Base-by-base conservation (phyloP, 2,888 invertebrate species). In the Hipparchia sbordonii region DNA sequence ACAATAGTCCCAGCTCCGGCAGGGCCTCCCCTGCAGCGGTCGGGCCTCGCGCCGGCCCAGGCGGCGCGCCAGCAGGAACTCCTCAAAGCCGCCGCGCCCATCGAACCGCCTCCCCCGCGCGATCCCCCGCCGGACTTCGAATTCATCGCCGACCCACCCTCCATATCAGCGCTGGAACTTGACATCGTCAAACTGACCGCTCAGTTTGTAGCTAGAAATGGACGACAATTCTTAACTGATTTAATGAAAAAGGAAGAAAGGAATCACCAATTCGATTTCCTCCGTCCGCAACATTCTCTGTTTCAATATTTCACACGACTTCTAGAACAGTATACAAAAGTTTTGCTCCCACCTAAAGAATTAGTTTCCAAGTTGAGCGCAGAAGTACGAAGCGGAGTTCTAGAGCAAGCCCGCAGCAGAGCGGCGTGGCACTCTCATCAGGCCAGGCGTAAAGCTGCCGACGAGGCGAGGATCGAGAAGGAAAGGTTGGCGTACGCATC, bases 261-360 rank as follows among this genome's bases (percentile, higher is more conserved):
- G 3, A 99, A 99, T 87, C 99, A 98, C 82, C 99, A 99, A 88
- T 99, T 99, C 94, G 99, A 99, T 89, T 99, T 99, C 87, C 94
- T 99, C 4, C 95, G 99, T 2, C 99, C 99, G 0, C 99, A 99
- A 84, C 99, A 99, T 93, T 99, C 99, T 0, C 95, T 99, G 10
- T 99, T 99, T 88, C 98, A 98, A 83, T 99, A 99, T 90, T 99
- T 99, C 86, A 99, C 99, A 0, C 98, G 99, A 82, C 95, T 99
- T 0, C 95, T 99, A 65, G 99, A 99, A 85, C 99, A 99, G 88
- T 99, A 99, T 84, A 99, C 99, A 0, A 99, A 99, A 94, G 97
- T 99, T 23, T 94, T 99, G 6, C 97, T 99, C 83, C 99, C 99
- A 0, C 98, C 99, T 0, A 99, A 99, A 88, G 98, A 98, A 88